Percentiles rank a stretch among this genome's conserved stretches.
These are phyloP conservation scores for Acholoe squamosa DNA, from an alignment of 2,888 invertebrate species.

Conservation along the genomic window DNA sequence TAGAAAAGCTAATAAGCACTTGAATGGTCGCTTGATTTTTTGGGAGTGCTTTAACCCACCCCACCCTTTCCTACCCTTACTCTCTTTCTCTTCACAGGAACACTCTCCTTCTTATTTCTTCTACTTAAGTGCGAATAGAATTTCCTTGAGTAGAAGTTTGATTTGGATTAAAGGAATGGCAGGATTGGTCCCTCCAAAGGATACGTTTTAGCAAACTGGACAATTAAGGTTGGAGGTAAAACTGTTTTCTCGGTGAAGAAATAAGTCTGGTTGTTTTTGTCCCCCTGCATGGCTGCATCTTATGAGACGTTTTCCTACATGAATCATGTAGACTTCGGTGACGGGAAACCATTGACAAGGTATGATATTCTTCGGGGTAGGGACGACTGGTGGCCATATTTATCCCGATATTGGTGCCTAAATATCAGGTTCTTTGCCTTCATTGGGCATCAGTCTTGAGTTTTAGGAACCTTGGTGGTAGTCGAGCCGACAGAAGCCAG, in stretches of 20 bases:
- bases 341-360: neutral
- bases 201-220: neutral
- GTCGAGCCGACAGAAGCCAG: constrained; percentile 18
- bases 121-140: neutral
- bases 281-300: neutral
- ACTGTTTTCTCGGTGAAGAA: neutral
- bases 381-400: neutral
- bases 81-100: neutral
- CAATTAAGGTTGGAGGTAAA: neutral
- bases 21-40: neutral
- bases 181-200: neutral
- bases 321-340: neutral
- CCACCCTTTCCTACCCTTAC: neutral
- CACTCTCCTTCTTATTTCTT: too few relatives aligned
- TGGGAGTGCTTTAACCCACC: neutral
- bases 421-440: neutral
- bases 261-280: neutral
- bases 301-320: neutral
- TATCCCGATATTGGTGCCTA: neutral
- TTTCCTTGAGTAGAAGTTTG: neutral
- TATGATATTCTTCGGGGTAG: constrained; percentile 19
- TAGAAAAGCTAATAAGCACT: neutral
- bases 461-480: neutral
- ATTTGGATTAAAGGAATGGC: neutral
- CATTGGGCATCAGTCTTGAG: neutral